phyloP scores from a whole-genome alignment of 2,113 vertebrate species.

The Archocentrus centrarchus region DNA sequence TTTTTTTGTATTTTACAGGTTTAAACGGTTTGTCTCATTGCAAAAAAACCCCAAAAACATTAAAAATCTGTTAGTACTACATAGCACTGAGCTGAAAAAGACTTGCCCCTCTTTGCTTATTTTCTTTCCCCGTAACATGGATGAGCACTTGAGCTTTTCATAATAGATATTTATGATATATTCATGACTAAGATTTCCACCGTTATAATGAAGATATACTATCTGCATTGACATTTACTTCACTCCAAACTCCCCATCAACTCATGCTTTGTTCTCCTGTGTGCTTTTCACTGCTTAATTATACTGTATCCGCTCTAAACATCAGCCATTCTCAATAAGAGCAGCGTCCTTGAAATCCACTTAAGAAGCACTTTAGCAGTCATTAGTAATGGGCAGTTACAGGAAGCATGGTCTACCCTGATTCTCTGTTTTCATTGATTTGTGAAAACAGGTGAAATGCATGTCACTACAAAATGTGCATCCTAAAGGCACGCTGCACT shows the following conservation, averaged over 20 bases:
- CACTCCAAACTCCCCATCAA: not conserved
- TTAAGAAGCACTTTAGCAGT: conserved; percentile 34
- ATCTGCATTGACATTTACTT: not conserved
- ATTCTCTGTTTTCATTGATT: conserved; percentile 19
- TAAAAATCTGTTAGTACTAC: not conserved
- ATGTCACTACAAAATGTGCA: conserved; percentile 2
- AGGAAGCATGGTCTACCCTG: not conserved
- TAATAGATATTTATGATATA: not conserved
- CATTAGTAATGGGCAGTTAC: conserved; percentile 19
- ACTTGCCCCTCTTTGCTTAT: not conserved
- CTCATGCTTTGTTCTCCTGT: not conserved
- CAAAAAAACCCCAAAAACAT: not conserved
- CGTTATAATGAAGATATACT: not conserved
- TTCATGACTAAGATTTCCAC: conserved; percentile 1
- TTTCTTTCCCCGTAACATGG: not conserved
- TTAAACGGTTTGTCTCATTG: not conserved
- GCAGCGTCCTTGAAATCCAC: conserved; percentile 29
- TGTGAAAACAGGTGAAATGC: conserved; percentile 13
- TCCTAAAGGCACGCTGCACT: not conserved
- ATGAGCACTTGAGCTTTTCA: not conserved
- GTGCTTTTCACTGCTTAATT: conserved; percentile 13
- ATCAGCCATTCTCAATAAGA: not conserved
- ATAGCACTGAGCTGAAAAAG: not conserved
- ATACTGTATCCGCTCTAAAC: conserved; percentile 7
- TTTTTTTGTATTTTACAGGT: not conserved